Percentiles rank a stretch among this genome's conserved stretches.
Conservation (phyloP, 2,113 vertebrate species). For the Mesitornis unicolor region DNA sequence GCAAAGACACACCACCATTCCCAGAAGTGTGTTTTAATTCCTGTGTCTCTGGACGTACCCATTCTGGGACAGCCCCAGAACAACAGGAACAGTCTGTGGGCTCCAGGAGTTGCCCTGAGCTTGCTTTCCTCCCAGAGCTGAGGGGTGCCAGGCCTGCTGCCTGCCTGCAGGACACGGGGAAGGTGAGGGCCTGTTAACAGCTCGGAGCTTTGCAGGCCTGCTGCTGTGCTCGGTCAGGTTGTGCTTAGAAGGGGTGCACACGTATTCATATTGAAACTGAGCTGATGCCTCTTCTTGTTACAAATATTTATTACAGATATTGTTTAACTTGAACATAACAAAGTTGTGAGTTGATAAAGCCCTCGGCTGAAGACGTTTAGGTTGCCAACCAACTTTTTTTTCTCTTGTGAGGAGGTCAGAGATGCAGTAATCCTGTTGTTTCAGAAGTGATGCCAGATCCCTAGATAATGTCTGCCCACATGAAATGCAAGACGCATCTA, state of each 20-base stretch:
- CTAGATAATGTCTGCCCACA: neutral
- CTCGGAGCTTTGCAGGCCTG: neutral
- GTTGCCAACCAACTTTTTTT: neutral
- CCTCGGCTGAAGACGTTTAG: neutral
- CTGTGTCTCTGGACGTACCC: neutral
- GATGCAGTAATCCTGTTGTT: neutral
- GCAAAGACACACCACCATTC: neutral
- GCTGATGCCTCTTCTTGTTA: neutral
- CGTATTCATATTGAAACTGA: neutral
- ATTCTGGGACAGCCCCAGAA: neutral
- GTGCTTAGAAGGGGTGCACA: accelerated
- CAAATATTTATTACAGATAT: neutral
- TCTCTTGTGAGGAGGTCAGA: neutral
- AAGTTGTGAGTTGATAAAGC: neutral
- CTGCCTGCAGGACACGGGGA: neutral
- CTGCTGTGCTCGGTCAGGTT: neutral
- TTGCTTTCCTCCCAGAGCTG: neutral
- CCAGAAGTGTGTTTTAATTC: neutral
- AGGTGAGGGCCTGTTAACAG: neutral
- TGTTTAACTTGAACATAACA: neutral
- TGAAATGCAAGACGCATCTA: neutral
- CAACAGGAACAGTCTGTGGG: neutral
- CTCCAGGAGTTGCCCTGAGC: neutral
- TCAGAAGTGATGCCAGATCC: conserved; percentile 13
- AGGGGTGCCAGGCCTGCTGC: neutral